These are phyloP conservation scores for Trachelus iudaicus DNA, from an alignment of 2,888 invertebrate genomes.

Conservation along the genomic window DNA sequence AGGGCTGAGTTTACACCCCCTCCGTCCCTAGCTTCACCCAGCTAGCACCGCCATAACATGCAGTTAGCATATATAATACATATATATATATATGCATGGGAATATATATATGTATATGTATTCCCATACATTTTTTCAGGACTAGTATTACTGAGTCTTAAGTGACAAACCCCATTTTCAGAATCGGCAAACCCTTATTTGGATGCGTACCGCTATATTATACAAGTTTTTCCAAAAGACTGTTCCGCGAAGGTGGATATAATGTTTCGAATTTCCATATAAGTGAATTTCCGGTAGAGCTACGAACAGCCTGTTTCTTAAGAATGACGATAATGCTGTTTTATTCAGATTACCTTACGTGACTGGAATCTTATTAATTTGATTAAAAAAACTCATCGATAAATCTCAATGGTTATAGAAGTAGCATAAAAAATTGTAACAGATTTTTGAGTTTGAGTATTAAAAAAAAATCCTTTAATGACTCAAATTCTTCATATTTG, in stretches of 20 bases:
- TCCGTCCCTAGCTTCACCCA: background rate
- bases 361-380: background rate
- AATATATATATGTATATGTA: constrained; percentile 20
- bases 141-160: background rate
- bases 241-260: background rate
- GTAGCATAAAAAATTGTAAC: background rate
- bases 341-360: background rate
- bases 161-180: background rate
- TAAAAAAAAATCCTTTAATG: no score
- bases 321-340: background rate
- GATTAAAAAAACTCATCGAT: background rate
- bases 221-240: background rate
- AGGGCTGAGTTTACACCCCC: background rate
- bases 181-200: background rate
- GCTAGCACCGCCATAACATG: constrained; percentile 8
- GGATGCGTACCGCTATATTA: background rate
- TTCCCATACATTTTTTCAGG: background rate
- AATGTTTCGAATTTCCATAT: background rate
- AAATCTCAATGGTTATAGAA: background rate
- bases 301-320: background rate
- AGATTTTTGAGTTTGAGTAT: no score
- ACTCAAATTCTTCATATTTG: no score
- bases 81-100: background rate
- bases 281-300: background rate
- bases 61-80: constrained; percentile 23